Base-by-base conservation (phyloP, 2,113 vertebrate species). In the Cephalopholis sonnerati region DNA sequence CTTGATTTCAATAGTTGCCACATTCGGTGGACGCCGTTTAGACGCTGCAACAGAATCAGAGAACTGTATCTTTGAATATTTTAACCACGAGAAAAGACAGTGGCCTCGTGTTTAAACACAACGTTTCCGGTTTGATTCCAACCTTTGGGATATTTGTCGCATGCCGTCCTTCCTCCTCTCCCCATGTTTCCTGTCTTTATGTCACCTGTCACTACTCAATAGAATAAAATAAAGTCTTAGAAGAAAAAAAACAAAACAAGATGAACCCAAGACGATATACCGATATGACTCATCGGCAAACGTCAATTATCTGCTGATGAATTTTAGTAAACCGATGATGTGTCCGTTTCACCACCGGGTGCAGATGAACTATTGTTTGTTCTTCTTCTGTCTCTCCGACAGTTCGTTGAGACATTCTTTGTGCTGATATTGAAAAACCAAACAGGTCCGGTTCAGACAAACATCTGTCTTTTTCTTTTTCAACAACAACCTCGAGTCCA, bases 351-450 rank as follows among this genome's bases (percentile, higher is more conserved):
- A 24, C 54, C 2, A 12, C 57, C 68, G 39, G n/a, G 51, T 4
- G 58, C 25, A 5, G 25, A 25, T 27, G 22, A 65, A n/a, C n/a
- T 7, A 0, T 6, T 2, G 11, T 50, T 20, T 65, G 9, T 44
- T 44, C 44, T n/a, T 55, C 48, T 29, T 65, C 22, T 20, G 10
- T 57, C 3, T 20, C 24, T 54, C 7, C 36, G 3, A 6, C 25
- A 2, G 29, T 18, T 72, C 20, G 1, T 5, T 4, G 16, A 9
- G 41, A 82, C 74, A 85, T 86, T 89, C 77, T 77, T 86, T 77
- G 80, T 74, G 80, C 77, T 70, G 66, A 73, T 10, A 29, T 36
- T 64, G 41, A 54, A 54, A 64, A 55, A 64, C 4, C 41, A 36
- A 61, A 59, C 41, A 46, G 29, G 51, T 75, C 51, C 72, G 44